phyloP scores from a whole-genome alignment of 2,113 vertebrate species.

The Cephalopterus ornatus region DNA sequence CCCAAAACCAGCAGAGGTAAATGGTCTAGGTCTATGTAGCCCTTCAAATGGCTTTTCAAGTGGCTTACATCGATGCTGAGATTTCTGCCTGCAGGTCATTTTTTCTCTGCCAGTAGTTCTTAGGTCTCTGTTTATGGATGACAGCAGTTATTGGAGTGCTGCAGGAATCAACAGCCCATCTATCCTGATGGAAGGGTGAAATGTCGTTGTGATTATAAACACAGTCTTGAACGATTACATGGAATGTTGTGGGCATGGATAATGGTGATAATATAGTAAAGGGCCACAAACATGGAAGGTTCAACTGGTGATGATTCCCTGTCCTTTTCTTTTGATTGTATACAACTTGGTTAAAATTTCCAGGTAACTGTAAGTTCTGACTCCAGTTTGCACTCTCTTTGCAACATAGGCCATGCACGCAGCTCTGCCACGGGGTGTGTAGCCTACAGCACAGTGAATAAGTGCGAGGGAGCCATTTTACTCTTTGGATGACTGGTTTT shows the following conservation, averaged over 20 bases:
- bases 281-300: background rate
- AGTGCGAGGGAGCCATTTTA: rapidly evolving
- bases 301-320: background rate
- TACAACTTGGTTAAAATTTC: background rate
- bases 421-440: background rate
- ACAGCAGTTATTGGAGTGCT: background rate
- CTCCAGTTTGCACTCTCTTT: background rate
- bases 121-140: background rate
- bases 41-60: background rate
- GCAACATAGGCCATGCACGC: background rate
- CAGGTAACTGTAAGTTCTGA: background rate
- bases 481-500: background rate
- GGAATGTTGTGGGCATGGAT: background rate
- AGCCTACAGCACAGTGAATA: background rate
- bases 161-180: background rate
- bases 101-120: background rate
- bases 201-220: background rate
- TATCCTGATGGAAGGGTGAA: background rate
- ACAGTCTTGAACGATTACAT: background rate
- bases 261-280: background rate
- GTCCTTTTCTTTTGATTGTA: background rate
- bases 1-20: background rate
- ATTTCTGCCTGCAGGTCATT: background rate
- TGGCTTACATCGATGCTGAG: background rate
- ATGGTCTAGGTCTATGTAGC: background rate